Percentiles rank a stretch among this genome's conserved stretches.
Conservation (phyloP, 2,888 invertebrate genomes). For the Tromatobia lineatoria region DNA sequence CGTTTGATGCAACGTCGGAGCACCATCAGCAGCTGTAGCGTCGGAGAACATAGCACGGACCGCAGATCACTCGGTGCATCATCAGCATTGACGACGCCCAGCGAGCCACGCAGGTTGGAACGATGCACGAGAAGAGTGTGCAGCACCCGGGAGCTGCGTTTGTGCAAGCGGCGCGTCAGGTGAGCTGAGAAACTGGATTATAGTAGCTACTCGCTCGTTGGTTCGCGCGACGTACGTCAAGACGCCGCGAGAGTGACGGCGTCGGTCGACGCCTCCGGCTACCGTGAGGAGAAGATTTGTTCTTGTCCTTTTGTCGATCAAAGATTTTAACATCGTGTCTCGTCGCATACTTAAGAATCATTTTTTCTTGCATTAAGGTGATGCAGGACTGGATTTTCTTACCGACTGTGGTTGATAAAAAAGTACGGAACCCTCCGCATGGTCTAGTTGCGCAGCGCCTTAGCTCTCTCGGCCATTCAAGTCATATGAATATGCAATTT, state of each 20-base stretch:
- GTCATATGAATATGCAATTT: too few relatives aligned
- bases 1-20: conserved; percentile 60
- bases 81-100: conserved; percentile 58
- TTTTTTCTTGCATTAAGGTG: too few relatives aligned
- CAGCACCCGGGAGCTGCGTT: conserved; percentile 56
- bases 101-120: conserved; percentile 70
- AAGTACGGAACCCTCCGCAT: too few relatives aligned
- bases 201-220: conserved; percentile 67
- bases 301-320: conserved; percentile 43
- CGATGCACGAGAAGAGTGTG: conserved; percentile 71
- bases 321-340: conserved; percentile 4
- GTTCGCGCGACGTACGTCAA: conserved; percentile 67
- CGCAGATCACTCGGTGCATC: conserved; percentile 41
- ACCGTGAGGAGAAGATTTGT: conserved; percentile 51
- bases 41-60: background rate
- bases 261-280: conserved; percentile 67
- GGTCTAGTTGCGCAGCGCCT: too few relatives aligned
- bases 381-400: too few relatives aligned
- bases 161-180: conserved; percentile 52
- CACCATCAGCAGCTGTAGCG: background rate
- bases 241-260: conserved; percentile 65
- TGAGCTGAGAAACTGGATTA: conserved; percentile 72
- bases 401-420: too few relatives aligned
- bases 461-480: too few relatives aligned
- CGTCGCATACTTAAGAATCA: too few relatives aligned